These are phyloP conservation scores for Drosophila rhopaloa DNA, from an alignment of 1,140 invertebrate species.

Conservation along the genomic window DNA sequence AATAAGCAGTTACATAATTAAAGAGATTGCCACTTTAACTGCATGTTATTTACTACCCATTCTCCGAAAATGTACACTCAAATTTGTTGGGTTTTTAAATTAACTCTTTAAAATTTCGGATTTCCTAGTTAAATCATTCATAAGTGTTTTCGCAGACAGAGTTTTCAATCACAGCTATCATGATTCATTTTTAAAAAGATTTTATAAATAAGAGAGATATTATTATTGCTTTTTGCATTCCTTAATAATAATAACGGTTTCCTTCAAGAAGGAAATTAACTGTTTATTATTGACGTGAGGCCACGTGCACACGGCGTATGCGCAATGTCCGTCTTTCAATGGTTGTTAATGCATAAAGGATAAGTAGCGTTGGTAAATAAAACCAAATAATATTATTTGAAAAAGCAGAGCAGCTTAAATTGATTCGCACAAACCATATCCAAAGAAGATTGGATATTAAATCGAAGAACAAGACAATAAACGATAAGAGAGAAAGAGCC, in stretches of 20 bases:
- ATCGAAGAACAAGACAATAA: conserved; percentile 1
- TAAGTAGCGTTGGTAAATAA: conserved; percentile 31
- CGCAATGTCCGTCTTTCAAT: conserved; percentile 40
- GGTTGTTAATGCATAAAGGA: conserved; percentile 45
- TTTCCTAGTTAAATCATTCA: not conserved
- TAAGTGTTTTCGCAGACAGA: not conserved
- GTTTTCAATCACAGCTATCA: not conserved
- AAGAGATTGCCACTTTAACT: no score
- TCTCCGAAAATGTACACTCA: conserved; percentile 9
- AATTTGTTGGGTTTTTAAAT: conserved; percentile 5
- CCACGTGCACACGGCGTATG: conserved; percentile 71
- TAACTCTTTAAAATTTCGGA: not conserved
- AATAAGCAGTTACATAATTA: not conserved
- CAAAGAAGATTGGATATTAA: conserved; percentile 26
- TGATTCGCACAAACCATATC: conserved; percentile 2
- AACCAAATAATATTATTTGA: conserved; percentile 19
- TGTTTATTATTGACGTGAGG: no score
- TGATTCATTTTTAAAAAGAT: no score
- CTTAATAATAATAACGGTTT: no score
- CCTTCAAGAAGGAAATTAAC: no score
- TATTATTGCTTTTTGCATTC: no score
- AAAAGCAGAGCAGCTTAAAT: conserved; percentile 5
- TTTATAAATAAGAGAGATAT: no score
- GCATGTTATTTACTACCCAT: conserved; percentile 19
- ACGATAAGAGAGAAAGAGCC: not conserved